phyloP scores from a whole-genome alignment of 2,888 invertebrate species.

The Digitonthophagus gazella region DNA sequence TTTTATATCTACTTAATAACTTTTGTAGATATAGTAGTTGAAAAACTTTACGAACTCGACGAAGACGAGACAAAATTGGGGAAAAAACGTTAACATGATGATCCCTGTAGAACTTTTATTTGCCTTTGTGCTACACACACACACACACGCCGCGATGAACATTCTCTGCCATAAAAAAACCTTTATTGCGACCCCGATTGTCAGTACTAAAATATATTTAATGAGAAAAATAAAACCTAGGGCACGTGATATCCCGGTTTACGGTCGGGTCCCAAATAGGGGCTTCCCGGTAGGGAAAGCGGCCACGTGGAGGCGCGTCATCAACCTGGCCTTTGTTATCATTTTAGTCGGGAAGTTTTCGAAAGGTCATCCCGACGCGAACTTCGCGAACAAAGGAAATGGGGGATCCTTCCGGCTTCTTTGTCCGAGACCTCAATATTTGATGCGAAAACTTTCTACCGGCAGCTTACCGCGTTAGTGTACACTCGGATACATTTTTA shows the following conservation, averaged over 20 bases:
- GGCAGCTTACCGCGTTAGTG: slow-evolving; percentile 18
- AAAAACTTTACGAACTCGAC: no score
- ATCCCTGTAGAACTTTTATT: background rate
- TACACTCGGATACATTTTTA: slow-evolving; percentile 21
- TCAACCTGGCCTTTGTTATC: background rate
- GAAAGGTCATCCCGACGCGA: background rate
- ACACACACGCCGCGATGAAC: background rate
- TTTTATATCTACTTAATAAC: no score
- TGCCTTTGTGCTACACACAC: background rate
- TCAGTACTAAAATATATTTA: background rate
- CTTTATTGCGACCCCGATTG: background rate
- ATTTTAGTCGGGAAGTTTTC: background rate
- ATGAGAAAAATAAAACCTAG: background rate
- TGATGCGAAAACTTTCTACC: slow-evolving; percentile 21
- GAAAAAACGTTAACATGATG: background rate
- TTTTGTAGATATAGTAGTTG: no score
- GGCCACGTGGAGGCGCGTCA: background rate
- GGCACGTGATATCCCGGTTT: background rate
- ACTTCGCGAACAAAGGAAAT: background rate
- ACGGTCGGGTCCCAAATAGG: background rate
- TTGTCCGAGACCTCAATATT: slow-evolving; percentile 19
- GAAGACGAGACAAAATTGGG: background rate
- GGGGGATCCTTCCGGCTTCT: background rate
- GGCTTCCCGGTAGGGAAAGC: background rate
- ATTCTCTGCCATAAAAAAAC: background rate